Conservation (phyloP, 2,113 vertebrate genomes). For the Notarius lentiginosus region DNA sequence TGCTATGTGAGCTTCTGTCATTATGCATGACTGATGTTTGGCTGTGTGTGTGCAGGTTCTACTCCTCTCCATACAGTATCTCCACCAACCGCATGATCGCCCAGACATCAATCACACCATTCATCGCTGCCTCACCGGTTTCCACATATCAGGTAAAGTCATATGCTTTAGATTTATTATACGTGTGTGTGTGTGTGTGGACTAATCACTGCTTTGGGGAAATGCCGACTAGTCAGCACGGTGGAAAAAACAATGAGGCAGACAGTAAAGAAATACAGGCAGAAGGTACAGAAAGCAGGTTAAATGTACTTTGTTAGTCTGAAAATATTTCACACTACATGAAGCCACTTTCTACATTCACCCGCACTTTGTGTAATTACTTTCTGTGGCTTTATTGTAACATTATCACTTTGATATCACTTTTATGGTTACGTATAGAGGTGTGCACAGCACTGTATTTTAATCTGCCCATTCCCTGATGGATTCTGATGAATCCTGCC, state of each 20-base stretch:
- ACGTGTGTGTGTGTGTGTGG: background rate
- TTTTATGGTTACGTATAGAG: conserved; percentile 4
- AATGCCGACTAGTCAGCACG: background rate
- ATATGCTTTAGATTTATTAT: background rate
- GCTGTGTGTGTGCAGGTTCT: conserved; percentile 80
- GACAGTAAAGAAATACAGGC: background rate
- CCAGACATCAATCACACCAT: conserved; percentile 98
- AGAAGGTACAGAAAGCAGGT: background rate
- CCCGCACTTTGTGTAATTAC: background rate
- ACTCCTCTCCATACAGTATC: conserved; percentile 98
- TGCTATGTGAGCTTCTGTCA: background rate
- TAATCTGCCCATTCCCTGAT: background rate
- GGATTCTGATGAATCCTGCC: background rate
- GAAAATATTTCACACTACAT: background rate
- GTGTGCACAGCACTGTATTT: background rate
- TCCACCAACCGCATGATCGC: conserved; percentile 99
- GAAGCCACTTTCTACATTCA: background rate
- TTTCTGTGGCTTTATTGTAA: background rate
- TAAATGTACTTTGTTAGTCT: background rate
- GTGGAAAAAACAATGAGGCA: background rate
- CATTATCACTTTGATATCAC: background rate
- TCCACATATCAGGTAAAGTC: conserved; percentile 96
- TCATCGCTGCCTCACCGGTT: conserved; percentile 98
- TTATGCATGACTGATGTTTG: conserved; percentile 20
- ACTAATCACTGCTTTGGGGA: background rate